phyloP scores from a whole-genome alignment of 2,113 vertebrate genomes.

The Ophiodon elongatus region DNA sequence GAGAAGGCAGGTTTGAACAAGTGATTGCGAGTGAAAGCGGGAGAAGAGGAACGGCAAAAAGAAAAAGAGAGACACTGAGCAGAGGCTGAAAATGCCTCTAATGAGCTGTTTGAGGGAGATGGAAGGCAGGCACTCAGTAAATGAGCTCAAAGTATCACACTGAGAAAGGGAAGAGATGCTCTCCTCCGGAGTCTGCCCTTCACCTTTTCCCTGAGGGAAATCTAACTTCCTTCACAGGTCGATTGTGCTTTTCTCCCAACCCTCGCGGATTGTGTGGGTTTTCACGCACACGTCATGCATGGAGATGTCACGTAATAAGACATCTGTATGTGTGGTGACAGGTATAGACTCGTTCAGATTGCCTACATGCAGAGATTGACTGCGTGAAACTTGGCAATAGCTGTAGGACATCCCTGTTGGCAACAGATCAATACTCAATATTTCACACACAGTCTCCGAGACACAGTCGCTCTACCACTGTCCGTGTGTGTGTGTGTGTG shows the following conservation, averaged over 20 bases:
- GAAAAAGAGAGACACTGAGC: conserved; percentile 4
- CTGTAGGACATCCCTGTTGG: conserved; percentile 26
- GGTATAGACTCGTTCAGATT: conserved; percentile 39
- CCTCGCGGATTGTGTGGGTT: neutral
- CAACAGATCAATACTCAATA: conserved; percentile 57
- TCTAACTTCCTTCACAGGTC: conserved; percentile 15
- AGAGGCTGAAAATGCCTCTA: conserved; percentile 45
- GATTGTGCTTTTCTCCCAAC: neutral
- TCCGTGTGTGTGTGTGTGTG: neutral
- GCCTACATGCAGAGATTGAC: conserved; percentile 34
- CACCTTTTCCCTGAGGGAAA: conserved; percentile 50
- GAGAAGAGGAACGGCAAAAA: conserved; percentile 7
- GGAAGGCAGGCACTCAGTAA: conserved; percentile 30
- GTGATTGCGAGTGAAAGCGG: conserved; percentile 5
- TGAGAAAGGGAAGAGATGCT: conserved; percentile 25
- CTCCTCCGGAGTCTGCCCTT: conserved; percentile 27
- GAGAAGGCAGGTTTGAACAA: neutral
- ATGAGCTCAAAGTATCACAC: conserved; percentile 45
- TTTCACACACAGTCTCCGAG: conserved; percentile 24
- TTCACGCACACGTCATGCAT: neutral
- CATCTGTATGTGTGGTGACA: conserved; percentile 39
- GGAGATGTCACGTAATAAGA: conserved; percentile 39
- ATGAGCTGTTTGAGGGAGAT: conserved; percentile 60
- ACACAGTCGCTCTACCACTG: neutral
- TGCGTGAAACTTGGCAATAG: conserved; percentile 11